Evolutionary conservation across 2,797 vertebrate species (phyloP).

Genomic region (Lacerta agilis): DNA sequence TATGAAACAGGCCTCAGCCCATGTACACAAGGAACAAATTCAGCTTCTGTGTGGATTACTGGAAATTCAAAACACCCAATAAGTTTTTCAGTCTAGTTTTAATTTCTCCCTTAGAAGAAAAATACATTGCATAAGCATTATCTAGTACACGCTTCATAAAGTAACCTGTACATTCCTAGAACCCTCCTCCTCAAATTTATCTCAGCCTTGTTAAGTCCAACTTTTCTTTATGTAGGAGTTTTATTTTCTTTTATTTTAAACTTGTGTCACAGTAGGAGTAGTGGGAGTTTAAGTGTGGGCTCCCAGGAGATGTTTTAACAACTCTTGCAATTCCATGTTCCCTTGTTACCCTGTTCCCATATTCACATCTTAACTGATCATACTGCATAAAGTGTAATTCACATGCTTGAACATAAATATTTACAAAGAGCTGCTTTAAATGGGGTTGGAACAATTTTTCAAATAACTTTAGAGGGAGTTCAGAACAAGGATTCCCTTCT

Average conservation of each 20-base stretch:
- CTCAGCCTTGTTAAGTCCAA: neutral
- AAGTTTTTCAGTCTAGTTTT: neutral
- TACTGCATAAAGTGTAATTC: neutral
- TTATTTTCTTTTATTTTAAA: neutral
- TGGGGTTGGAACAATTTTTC: neutral
- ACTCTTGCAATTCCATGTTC: neutral
- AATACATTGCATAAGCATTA: neutral
- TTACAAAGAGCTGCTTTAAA: neutral
- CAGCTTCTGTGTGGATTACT: neutral
- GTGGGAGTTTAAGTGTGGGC: slow-evolving; percentile 7
- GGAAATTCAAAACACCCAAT: neutral
- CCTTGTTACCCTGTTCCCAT: neutral
- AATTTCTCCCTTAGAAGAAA: neutral
- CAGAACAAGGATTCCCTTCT: neutral
- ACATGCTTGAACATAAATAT: neutral
- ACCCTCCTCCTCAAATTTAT: neutral
- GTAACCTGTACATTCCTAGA: neutral
- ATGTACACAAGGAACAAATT: neutral
- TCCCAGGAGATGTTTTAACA: slow-evolving; percentile 28
- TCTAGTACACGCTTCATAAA: neutral
- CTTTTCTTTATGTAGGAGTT: neutral
- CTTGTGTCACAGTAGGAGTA: neutral
- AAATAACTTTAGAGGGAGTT: neutral
- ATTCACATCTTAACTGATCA: neutral
- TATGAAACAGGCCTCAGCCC: neutral